Evolutionary conservation across 2,113 vertebrate genomes (phyloP).

Genomic region (Trinectes maculatus): DNA sequence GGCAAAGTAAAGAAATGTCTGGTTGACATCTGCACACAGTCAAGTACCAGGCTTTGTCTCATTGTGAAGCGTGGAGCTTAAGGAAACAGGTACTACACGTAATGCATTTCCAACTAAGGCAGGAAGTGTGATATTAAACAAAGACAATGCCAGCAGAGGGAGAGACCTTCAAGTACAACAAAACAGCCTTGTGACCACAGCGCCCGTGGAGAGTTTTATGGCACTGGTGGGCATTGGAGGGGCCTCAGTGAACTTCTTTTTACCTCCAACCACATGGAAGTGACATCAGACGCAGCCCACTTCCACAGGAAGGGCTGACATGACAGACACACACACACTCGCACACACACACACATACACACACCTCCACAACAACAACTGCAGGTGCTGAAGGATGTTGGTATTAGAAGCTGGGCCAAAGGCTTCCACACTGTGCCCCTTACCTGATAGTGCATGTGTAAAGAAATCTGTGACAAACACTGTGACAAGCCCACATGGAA

Average conservation of each 20-base stretch:
- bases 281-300: conserved; percentile 61
- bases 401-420: conserved; percentile 44
- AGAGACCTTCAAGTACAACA: conserved; percentile 68
- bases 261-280: conserved; percentile 59
- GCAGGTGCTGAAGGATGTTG: conserved; percentile 66
- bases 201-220: conserved; percentile 46
- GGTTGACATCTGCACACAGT: conserved; percentile 42
- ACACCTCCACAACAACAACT: conserved; percentile 54
- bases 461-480: conserved; percentile 11
- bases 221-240: conserved; percentile 59
- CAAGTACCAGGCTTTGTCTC: conserved; percentile 53
- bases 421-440: conserved; percentile 34
- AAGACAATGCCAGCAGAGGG: conserved; percentile 70
- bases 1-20: conserved; percentile 38
- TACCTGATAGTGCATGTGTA: conserved; percentile 28
- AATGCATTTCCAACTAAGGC: conserved; percentile 46
- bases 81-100: conserved; percentile 69
- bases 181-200: conserved; percentile 33
- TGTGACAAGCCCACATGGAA: conserved; percentile 16
- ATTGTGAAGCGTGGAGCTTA: conserved; percentile 55
- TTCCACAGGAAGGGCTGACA: conserved; percentile 65
- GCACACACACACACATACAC: background rate
- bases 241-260: conserved; percentile 63
- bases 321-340: conserved; percentile 12
- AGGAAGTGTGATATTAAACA: conserved; percentile 66